Conservation (phyloP, 2,113 vertebrate genomes). For the Epinephelus lanceolatus region DNA sequence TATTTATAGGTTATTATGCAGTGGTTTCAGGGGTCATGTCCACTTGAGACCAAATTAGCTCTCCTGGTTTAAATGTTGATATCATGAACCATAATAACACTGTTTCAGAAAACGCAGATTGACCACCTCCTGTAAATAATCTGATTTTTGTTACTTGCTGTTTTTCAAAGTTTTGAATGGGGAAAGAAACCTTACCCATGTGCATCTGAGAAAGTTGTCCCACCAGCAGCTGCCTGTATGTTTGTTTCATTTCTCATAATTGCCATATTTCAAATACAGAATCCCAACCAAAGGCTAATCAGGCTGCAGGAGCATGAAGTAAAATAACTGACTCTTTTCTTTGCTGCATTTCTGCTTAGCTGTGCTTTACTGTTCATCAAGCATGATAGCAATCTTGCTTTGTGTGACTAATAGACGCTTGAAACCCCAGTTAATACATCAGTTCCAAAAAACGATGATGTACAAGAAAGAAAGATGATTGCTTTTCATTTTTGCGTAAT, state of each 20-base stretch:
- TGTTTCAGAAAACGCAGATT: neutral
- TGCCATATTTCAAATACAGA: neutral
- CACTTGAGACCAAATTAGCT: no score
- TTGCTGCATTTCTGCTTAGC: slow-evolving; percentile 54
- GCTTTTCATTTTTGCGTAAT: slow-evolving; percentile 48
- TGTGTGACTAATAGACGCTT: slow-evolving; percentile 53
- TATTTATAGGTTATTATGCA: no score
- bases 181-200: neutral
- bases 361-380: slow-evolving; percentile 59
- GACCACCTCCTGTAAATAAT: neutral
- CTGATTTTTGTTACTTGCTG: neutral
- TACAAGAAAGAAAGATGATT: slow-evolving; percentile 51
- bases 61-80: no score
- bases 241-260: slow-evolving; percentile 8
- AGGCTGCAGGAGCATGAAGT: slow-evolving; percentile 29
- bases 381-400: slow-evolving; percentile 57
- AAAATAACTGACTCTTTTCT: slow-evolving; percentile 50
- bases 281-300: slow-evolving; percentile 35
- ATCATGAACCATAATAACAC: no score
- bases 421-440: slow-evolving; percentile 46
- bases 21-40: no score
- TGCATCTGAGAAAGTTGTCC: neutral
- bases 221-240: no score
- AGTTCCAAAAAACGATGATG: slow-evolving; percentile 48
- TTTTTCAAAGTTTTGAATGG: neutral